Evolutionary conservation across 2,888 invertebrate genomes (phyloP).

Genomic region (Calameuta idolon): DNA sequence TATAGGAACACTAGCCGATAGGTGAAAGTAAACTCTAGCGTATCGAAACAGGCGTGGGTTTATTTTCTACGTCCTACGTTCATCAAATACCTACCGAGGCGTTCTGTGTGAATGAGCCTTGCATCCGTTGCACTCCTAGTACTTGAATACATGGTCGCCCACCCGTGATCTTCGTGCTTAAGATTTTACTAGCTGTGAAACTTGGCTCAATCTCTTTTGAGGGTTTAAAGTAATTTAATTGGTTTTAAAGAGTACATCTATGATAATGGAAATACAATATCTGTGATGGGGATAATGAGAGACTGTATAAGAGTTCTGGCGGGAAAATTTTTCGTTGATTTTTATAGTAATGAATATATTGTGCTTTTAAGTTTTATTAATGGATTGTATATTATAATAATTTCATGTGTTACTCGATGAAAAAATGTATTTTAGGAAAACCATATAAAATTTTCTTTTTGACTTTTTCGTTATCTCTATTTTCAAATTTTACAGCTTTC

Average conservation of each 20-base stretch:
- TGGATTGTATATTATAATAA: no score
- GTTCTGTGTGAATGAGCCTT: background rate
- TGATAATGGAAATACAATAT: background rate
- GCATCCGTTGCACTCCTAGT: background rate
- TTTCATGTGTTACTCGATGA: no score
- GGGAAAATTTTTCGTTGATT: background rate
- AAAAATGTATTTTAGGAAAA: no score
- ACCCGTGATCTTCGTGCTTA: background rate
- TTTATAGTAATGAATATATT: no score
- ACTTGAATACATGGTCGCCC: background rate
- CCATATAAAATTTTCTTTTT: no score
- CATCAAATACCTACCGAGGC: background rate
- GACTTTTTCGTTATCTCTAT: no score
- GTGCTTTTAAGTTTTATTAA: no score
- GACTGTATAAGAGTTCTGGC: background rate
- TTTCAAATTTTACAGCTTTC: background rate
- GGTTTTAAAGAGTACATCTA: background rate
- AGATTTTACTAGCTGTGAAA: background rate
- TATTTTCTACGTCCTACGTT: background rate
- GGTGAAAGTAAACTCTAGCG: background rate
- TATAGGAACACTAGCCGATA: background rate
- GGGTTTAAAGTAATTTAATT: background rate
- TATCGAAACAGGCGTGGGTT: background rate
- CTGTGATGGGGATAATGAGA: background rate
- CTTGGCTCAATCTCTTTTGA: no score